Conservation (phyloP, 2,888 invertebrate genomes). For the Yponomeuta plumbellus region DNA sequence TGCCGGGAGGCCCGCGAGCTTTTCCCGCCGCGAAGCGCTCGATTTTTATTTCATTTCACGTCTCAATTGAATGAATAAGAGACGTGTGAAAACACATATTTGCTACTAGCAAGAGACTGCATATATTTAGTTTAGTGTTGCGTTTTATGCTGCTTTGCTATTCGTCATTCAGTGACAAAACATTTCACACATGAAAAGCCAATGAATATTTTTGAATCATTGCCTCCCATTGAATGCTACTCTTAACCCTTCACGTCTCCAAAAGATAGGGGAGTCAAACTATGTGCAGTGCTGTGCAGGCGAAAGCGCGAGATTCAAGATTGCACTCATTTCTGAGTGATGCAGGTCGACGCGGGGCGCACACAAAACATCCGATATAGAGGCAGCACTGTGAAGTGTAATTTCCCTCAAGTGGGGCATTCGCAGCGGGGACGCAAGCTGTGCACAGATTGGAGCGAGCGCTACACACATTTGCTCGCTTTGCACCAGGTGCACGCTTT, state of each 20-base stretch:
- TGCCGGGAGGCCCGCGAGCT: slow-evolving; percentile 34
- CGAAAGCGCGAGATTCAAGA: slow-evolving; percentile 29
- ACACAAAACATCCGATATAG: slow-evolving; percentile 53
- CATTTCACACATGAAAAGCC: neutral
- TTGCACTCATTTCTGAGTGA: slow-evolving; percentile 33
- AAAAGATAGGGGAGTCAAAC: slow-evolving; percentile 14
- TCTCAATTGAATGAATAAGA: slow-evolving; percentile 1
- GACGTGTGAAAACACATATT: neutral
- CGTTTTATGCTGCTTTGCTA: no score
- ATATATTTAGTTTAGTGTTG: neutral
- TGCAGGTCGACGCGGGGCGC: slow-evolving; percentile 29
- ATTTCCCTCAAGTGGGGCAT: slow-evolving; percentile 63
- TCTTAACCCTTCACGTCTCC: slow-evolving; percentile 18
- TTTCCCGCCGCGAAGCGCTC: slow-evolving; percentile 26
- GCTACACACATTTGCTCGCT: neutral
- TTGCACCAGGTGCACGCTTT: neutral
- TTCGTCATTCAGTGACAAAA: neutral
- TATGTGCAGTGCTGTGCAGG: slow-evolving; percentile 8
- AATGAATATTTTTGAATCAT: slow-evolving; percentile 13
- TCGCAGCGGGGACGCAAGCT: slow-evolving; percentile 25
- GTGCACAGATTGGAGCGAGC: slow-evolving; percentile 18
- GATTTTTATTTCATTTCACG: slow-evolving; percentile 29
- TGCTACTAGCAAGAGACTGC: neutral
- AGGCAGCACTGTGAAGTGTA: slow-evolving; percentile 49
- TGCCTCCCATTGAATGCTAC: slow-evolving; percentile 15